phyloP scores from a whole-genome alignment of 2,888 invertebrate genomes.

The Trisateles emortualis region DNA sequence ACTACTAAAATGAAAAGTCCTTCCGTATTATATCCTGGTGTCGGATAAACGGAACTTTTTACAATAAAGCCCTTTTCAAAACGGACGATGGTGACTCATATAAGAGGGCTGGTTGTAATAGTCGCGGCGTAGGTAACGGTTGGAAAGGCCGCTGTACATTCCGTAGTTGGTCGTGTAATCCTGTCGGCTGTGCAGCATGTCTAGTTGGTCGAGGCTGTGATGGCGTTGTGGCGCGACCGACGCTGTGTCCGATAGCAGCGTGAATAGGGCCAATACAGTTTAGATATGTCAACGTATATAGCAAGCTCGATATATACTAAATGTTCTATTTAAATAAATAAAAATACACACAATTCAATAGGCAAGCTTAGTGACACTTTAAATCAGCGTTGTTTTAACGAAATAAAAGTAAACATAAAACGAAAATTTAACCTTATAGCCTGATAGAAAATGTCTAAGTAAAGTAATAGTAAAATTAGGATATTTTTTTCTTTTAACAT shows the following conservation, averaged over 20 bases:
- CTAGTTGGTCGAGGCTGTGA: conserved; percentile 82
- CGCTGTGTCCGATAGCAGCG: conserved; percentile 71
- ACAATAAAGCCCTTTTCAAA: conserved; percentile 85
- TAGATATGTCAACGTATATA: conserved; percentile 2
- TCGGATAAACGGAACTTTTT: conserved; percentile 83
- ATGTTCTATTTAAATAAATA: too few relatives aligned
- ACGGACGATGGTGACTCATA: conserved; percentile 80
- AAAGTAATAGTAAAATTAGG: too few relatives aligned
- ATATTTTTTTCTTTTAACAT: too few relatives aligned
- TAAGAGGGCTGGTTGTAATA: conserved; percentile 74
- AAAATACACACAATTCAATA: too few relatives aligned
- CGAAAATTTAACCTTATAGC: too few relatives aligned
- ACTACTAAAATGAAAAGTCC: conserved; percentile 68
- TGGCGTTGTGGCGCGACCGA: conserved; percentile 73
- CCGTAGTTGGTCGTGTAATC: conserved; percentile 73
- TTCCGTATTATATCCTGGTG: conserved; percentile 73
- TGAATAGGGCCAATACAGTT: conserved; percentile 57
- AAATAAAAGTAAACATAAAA: too few relatives aligned
- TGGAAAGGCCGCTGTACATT: conserved; percentile 60
- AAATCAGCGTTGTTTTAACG: too few relatives aligned
- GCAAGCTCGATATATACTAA: too few relatives aligned
- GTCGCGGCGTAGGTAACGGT: conserved; percentile 73
- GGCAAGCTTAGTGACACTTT: too few relatives aligned
- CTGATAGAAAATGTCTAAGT: too few relatives aligned
- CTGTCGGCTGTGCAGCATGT: conserved; percentile 77